Evolutionary conservation across 2,888 invertebrate genomes (phyloP).

Genomic region (Limnephilus rhombicus): DNA sequence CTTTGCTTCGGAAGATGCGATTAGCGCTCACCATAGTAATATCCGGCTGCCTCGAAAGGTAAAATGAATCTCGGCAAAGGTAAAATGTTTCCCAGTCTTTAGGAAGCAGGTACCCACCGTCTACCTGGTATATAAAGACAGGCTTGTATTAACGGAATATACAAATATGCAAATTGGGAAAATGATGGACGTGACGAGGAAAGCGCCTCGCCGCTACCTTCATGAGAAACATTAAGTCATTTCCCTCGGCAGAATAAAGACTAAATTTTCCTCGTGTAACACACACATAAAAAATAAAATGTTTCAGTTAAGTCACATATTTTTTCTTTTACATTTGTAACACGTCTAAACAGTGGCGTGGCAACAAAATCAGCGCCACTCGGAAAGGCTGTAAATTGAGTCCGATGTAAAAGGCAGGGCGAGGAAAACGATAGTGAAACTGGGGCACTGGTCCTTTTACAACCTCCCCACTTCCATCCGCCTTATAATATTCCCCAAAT

Average conservation of each 20-base stretch:
- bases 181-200: conserved; percentile 6
- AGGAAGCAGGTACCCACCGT: neutral
- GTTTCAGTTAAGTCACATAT: neutral
- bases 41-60: conserved; percentile 28
- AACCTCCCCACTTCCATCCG: neutral
- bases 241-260: neutral
- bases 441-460: neutral
- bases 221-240: neutral
- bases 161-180: conserved; percentile 23
- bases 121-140: neutral
- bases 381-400: neutral
- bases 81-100: neutral
- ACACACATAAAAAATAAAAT: neutral
- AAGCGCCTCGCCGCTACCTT: neutral
- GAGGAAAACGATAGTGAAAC: neutral
- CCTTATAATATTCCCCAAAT: neutral
- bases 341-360: neutral
- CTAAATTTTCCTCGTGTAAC: neutral
- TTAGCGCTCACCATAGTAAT: neutral
- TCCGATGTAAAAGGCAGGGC: neutral
- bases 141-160: conserved; percentile 8
- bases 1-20: neutral
- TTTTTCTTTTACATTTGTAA: neutral
- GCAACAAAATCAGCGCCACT: neutral
- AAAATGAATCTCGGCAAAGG: conserved; percentile 1